Percentiles rank a stretch among this genome's conserved stretches.
These are phyloP conservation scores for Mus spretus DNA, from an alignment of 2,797 vertebrate genomes.

Conservation along the genomic window DNA sequence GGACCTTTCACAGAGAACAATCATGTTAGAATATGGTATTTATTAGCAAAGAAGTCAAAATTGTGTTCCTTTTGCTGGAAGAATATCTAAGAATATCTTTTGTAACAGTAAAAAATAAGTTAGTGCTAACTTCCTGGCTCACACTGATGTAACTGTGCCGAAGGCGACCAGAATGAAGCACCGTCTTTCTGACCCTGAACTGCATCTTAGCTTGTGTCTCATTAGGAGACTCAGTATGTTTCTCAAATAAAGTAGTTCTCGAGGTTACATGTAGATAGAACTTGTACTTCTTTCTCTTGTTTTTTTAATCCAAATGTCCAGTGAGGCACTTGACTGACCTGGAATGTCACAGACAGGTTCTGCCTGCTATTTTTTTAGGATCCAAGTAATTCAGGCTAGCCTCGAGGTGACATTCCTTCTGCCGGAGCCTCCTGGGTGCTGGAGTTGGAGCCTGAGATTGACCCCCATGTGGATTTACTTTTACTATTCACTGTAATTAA, in stretches of 20 bases:
- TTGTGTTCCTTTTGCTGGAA: neutral
- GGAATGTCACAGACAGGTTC: neutral
- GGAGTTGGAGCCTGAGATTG: neutral
- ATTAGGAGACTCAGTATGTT: neutral
- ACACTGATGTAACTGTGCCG: neutral
- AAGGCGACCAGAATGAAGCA: neutral
- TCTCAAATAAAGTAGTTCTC: neutral
- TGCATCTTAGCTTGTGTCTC: neutral
- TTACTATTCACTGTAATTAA: neutral
- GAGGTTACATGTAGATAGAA: neutral
- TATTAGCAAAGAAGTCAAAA: constrained; percentile 41
- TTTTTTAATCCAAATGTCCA: neutral
- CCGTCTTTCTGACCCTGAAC: neutral
- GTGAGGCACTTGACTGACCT: neutral
- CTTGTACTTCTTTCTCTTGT: neutral
- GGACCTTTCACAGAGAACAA: neutral
- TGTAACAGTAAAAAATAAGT: neutral
- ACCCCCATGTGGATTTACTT: neutral
- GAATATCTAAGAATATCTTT: neutral
- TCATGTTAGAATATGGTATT: neutral
- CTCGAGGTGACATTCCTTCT: neutral
- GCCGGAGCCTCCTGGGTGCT: neutral
- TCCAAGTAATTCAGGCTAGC: neutral
- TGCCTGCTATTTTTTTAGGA: neutral
- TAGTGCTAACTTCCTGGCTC: neutral